Conservation (phyloP, 2,113 vertebrate species). For the Pseudorasbora parva region DNA sequence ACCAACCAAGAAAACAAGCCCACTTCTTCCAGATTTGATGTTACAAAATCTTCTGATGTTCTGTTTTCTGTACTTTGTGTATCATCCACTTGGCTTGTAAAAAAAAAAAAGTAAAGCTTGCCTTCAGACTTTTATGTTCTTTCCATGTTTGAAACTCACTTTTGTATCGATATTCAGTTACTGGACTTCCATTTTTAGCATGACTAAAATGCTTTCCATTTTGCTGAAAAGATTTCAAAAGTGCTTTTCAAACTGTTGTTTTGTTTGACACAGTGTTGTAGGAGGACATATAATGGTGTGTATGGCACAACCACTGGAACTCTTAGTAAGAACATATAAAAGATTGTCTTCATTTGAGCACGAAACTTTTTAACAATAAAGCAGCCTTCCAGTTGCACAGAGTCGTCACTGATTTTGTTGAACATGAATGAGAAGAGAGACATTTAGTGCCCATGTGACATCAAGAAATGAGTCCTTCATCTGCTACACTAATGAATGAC, state of each 20-base stretch:
- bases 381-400: constrained; percentile 81
- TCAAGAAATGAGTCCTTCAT: not conserved
- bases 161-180: constrained; percentile 76
- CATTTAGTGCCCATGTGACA: not conserved
- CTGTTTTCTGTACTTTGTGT: constrained; percentile 76
- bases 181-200: constrained; percentile 76
- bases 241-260: constrained; percentile 81
- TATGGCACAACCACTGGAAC: constrained; percentile 83
- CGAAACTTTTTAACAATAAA: constrained; percentile 86
- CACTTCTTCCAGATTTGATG: constrained; percentile 72
- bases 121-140: constrained; percentile 76
- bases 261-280: constrained; percentile 80
- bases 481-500: not conserved
- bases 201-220: constrained; percentile 73
- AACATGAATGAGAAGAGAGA: not conserved
- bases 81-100: constrained; percentile 79
- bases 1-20: constrained; percentile 61
- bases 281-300: constrained; percentile 79
- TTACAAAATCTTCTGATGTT: constrained; percentile 65
- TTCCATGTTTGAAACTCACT: constrained; percentile 78
- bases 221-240: constrained; percentile 73
- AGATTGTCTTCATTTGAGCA: constrained; percentile 87
- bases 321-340: constrained; percentile 82
- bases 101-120: constrained; percentile 74
- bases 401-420: constrained; percentile 54